Conservation (phyloP, 2,797 vertebrate genomes). For the Clarias pachynema region DNA sequence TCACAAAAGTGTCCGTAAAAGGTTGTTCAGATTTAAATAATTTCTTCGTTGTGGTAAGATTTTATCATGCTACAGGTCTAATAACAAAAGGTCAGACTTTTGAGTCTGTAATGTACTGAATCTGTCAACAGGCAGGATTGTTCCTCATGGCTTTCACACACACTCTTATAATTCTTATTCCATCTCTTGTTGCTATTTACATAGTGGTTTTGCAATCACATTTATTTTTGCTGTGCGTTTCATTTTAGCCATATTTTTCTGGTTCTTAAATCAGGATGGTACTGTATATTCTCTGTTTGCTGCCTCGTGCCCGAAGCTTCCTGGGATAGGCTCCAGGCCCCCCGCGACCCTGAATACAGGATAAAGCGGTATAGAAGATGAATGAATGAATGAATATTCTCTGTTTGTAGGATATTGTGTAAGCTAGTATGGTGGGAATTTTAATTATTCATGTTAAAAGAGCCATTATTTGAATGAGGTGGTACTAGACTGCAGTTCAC, state of each 20-base stretch:
- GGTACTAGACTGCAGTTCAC: background rate
- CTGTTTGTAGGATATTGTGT: background rate
- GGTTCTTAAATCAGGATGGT: background rate
- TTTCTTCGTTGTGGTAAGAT: background rate
- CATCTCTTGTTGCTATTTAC: constrained; percentile 6
- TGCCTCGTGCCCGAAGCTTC: too few relatives aligned
- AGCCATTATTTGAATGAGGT: background rate
- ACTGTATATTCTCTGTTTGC: background rate
- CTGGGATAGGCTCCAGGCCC: too few relatives aligned
- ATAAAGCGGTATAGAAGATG: too few relatives aligned
- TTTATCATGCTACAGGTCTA: background rate
- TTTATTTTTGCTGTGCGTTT: background rate
- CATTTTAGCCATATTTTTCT: background rate
- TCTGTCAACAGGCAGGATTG: background rate
- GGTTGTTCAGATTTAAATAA: background rate
- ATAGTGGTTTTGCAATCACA: background rate
- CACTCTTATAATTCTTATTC: background rate
- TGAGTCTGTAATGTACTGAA: background rate
- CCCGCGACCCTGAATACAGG: too few relatives aligned
- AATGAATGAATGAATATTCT: too few relatives aligned
- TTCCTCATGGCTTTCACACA: background rate
- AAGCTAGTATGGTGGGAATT: background rate
- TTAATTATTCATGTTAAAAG: background rate
- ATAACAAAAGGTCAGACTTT: background rate
- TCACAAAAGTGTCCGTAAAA: background rate